A percentile compares a stretch with the other conserved stretches of the same genome.
Conservation (phyloP, 2,113 vertebrate species). For the Lophotis ruficrista region DNA sequence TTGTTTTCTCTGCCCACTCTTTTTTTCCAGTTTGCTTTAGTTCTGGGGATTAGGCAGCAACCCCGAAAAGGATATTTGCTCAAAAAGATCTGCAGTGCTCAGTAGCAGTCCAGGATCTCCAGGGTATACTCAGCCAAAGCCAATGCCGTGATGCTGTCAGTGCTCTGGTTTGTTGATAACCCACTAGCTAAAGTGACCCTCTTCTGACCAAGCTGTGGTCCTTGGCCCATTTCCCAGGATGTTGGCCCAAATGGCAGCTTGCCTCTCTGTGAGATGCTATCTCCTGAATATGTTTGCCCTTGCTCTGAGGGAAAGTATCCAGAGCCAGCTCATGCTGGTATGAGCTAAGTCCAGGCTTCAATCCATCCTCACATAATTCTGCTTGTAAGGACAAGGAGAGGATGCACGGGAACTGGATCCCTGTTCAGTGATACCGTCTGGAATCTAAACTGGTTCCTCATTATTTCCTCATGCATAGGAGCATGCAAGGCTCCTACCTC, state of each 20-base stretch:
- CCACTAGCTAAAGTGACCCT: background rate
- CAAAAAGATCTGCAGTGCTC: background rate
- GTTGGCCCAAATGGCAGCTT: slow-evolving; percentile 9
- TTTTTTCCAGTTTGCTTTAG: background rate
- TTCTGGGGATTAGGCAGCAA: background rate
- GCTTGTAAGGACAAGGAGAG: background rate
- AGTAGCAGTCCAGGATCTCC: background rate
- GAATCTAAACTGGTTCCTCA: background rate
- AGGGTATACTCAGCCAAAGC: background rate
- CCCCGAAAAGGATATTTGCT: background rate
- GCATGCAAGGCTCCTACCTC: background rate
- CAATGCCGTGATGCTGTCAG: background rate
- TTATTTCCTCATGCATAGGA: background rate
- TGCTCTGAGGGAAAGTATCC: background rate
- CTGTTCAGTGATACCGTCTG: background rate
- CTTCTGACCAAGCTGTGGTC: background rate
- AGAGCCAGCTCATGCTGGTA: background rate
- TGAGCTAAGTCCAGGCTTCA: background rate
- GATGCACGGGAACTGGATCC: background rate
- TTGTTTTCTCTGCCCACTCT: background rate
- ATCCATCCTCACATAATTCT: background rate
- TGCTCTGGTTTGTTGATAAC: background rate
- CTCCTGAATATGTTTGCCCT: background rate
- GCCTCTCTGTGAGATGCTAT: background rate
- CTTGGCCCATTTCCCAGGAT: background rate